Evolutionary conservation across 2,113 vertebrate species (phyloP).

Genomic region (Gymnocephalus cernua): DNA sequence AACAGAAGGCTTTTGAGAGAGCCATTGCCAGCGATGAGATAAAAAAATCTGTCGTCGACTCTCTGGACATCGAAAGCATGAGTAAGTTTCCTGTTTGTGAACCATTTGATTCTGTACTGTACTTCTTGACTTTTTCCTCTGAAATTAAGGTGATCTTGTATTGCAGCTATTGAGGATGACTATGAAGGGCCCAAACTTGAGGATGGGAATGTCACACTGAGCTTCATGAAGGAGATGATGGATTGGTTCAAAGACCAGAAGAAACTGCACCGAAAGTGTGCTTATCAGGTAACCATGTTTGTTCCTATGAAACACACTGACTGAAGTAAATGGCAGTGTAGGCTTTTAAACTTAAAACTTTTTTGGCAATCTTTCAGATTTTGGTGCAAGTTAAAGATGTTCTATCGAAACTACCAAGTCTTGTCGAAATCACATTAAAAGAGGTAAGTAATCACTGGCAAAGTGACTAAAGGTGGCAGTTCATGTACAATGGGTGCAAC

Average conservation of each 20-base stretch:
- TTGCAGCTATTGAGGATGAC: conserved; percentile 93
- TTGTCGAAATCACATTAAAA: conserved; percentile 91
- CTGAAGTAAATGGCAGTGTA: not conserved
- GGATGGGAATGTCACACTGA: conserved; percentile 88
- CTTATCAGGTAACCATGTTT: conserved; percentile 89
- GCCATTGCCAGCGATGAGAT: conserved; percentile 93
- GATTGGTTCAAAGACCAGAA: conserved; percentile 96
- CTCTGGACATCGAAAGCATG: conserved; percentile 96
- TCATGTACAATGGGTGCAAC: not conserved
- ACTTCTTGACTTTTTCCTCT: not conserved
- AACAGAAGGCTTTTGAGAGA: conserved; percentile 94
- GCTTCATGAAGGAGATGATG: conserved; percentile 96
- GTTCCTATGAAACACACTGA: not conserved
- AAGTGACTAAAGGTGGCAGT: not conserved
- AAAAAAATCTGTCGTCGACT: conserved; percentile 93
- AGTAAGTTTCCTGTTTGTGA: conserved; percentile 82
- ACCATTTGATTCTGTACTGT: not conserved
- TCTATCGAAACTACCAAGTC: conserved; percentile 91
- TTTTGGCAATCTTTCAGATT: conserved; percentile 83
- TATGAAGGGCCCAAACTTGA: conserved; percentile 93
- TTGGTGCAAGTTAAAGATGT: conserved; percentile 94
- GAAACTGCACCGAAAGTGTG: conserved; percentile 95
- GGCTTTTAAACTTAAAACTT: too few relatives aligned
- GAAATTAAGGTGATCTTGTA: not conserved
- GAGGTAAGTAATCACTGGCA: conserved; percentile 83